These are phyloP conservation scores for Hiodon tergisus DNA, from an alignment of 2,113 vertebrate species.

Conservation along the genomic window DNA sequence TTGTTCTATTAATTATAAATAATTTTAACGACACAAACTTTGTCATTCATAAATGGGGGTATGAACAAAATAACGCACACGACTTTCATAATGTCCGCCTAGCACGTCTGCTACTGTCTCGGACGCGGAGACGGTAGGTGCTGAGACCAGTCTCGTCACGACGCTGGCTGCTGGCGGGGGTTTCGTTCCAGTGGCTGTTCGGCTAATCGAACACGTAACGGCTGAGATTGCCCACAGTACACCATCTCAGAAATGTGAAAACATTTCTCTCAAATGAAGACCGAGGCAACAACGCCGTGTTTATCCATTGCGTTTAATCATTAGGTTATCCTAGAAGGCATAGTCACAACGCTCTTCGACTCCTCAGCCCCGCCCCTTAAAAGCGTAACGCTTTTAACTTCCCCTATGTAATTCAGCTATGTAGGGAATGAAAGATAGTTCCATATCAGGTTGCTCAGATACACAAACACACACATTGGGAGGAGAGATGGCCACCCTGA, in stretches of 20 bases:
- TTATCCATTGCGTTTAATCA: too few species aligned
- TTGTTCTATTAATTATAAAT: constrained; percentile 48
- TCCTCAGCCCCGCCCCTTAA: constrained; percentile 15
- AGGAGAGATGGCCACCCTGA: constrained; percentile 46
- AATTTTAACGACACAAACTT: constrained; percentile 46
- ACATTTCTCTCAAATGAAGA: not conserved
- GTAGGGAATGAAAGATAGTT: too few species aligned
- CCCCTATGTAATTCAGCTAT: too few species aligned
- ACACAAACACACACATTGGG: constrained; percentile 35
- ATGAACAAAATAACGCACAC: constrained; percentile 27
- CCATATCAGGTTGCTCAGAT: not conserved
- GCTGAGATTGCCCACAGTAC: not conserved
- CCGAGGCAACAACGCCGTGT: not conserved
- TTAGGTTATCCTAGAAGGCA: too few species aligned
- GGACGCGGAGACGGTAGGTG: not conserved
- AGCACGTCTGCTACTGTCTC: too few species aligned
- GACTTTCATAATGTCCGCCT: too few species aligned
- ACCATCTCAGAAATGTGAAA: not conserved
- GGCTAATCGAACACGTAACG: not conserved
- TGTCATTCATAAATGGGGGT: constrained; percentile 44
- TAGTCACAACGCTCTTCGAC: not conserved
- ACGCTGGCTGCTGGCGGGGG: too few species aligned
- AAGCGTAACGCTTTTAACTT: constrained; percentile 4
- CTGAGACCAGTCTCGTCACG: not conserved
- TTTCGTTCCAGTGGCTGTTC: too few species aligned